These are phyloP conservation scores for Eristalinus aeneus DNA, from an alignment of 2,888 invertebrate species.

Conservation along the genomic window DNA sequence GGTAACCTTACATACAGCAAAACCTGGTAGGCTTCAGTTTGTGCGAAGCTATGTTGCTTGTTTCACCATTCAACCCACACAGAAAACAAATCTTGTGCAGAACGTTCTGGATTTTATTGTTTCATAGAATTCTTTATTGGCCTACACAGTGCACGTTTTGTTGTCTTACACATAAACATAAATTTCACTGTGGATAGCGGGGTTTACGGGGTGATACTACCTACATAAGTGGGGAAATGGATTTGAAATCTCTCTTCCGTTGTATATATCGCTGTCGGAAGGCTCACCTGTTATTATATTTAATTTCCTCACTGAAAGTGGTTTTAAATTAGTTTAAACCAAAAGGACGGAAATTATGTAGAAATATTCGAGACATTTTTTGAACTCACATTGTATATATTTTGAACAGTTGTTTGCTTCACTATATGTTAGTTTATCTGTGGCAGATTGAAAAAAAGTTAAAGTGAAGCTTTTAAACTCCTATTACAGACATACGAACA, in stretches of 20 bases:
- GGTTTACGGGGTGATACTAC: neutral
- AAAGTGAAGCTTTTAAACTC: too few species aligned
- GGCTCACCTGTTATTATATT: slow-evolving; percentile 6
- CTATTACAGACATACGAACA: too few species aligned
- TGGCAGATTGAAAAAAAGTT: too few species aligned
- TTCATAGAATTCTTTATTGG: neutral
- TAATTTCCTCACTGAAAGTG: slow-evolving; percentile 49
- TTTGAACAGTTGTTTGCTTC: too few species aligned
- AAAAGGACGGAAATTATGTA: slow-evolving; percentile 42
- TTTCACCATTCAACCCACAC: neutral
- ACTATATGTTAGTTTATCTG: too few species aligned
- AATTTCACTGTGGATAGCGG: too few species aligned
- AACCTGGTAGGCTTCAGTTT: neutral
- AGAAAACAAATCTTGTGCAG: neutral
- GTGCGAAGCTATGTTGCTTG: neutral
- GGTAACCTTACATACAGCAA: too few species aligned
- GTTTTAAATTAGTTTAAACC: slow-evolving; percentile 37
- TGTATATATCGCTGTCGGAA: neutral
- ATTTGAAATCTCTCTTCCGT: neutral
- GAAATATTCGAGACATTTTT: slow-evolving; percentile 22
- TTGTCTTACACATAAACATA: too few species aligned
- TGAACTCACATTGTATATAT: too few species aligned
- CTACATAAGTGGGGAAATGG: neutral
- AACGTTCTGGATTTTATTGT: neutral
- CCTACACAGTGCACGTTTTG: too few species aligned